A percentile compares a stretch with the other conserved stretches of the same genome.
These are phyloP conservation scores for Camelus dromedarius DNA, from an alignment of 2,113 vertebrate species.

Conservation along the genomic window DNA sequence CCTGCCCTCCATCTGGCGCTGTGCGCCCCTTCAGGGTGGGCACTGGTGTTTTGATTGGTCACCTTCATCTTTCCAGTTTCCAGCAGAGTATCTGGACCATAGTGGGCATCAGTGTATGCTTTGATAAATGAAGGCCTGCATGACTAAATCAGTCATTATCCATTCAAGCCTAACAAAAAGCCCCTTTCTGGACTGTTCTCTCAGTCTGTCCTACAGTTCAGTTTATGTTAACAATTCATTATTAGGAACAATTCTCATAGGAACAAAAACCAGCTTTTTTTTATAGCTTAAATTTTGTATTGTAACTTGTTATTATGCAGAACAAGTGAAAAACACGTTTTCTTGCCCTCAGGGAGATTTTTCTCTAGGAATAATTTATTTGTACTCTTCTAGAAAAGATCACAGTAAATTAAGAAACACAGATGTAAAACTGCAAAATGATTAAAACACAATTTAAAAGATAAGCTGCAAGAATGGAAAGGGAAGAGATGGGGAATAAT, in stretches of 20 bases:
- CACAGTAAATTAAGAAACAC: background rate
- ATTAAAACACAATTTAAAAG: constrained; percentile 13
- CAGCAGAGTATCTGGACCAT: background rate
- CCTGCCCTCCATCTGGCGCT: background rate
- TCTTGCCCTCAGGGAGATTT: background rate
- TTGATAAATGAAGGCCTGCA: background rate
- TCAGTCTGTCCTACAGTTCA: background rate
- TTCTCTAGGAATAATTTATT: constrained; percentile 40
- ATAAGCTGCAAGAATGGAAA: background rate
- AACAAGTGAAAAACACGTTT: constrained; percentile 1
- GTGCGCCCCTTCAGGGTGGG: background rate
- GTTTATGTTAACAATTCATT: background rate
- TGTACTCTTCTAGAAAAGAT: constrained; percentile 8
- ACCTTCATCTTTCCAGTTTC: background rate
- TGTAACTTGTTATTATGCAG: background rate
- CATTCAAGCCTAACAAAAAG: background rate
- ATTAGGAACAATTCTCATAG: background rate
- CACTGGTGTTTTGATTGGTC: background rate
- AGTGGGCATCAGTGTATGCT: background rate
- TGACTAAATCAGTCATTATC: background rate
- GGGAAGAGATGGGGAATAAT: background rate
- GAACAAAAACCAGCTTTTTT: background rate
- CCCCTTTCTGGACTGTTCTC: background rate
- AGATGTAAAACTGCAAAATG: background rate
- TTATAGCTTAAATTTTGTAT: background rate